A percentile compares a stretch with the other conserved stretches of the same genome.
These are phyloP conservation scores for Chydorus sphaericus DNA, from an alignment of 2,888 invertebrate genomes.

Conservation along the genomic window DNA sequence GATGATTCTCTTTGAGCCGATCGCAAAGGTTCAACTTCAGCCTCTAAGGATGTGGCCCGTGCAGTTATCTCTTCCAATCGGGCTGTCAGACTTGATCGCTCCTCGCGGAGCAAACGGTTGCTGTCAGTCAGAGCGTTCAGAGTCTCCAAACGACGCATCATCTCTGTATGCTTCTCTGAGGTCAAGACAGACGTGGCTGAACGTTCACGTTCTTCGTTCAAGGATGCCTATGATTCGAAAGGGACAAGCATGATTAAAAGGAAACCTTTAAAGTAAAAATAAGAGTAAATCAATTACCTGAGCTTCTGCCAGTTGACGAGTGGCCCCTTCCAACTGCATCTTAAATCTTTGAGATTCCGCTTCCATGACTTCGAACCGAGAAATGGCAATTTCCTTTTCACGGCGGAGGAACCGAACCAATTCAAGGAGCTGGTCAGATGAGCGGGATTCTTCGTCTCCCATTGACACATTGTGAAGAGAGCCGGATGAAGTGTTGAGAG, in stretches of 20 bases:
- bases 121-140: constrained; percentile 85
- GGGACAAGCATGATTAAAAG: not conserved
- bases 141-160: constrained; percentile 72
- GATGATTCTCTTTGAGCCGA: constrained; percentile 49
- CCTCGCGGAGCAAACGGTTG: constrained; percentile 72
- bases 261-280: not conserved
- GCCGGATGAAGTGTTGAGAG: too few species aligned
- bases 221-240: not conserved
- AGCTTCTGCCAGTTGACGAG: constrained; percentile 2
- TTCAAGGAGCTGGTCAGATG: constrained; percentile 67
- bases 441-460: constrained; percentile 53
- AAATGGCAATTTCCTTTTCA: constrained; percentile 77
- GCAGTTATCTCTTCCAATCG: constrained; percentile 51
- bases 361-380: constrained; percentile 69
- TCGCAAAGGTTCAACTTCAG: constrained; percentile 48
- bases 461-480: constrained; percentile 44
- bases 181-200: constrained; percentile 8
- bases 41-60: constrained; percentile 37
- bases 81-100: constrained; percentile 51
- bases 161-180: constrained; percentile 38
- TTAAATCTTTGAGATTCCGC: constrained; percentile 66
- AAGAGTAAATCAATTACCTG: not conserved
- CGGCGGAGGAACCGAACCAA: constrained; percentile 75
- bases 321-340: constrained; percentile 39
- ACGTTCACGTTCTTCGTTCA: constrained; percentile 3